These are phyloP conservation scores for Lordiphosa andalusiaca DNA, from an alignment of 2,888 invertebrate species.

Conservation along the genomic window DNA sequence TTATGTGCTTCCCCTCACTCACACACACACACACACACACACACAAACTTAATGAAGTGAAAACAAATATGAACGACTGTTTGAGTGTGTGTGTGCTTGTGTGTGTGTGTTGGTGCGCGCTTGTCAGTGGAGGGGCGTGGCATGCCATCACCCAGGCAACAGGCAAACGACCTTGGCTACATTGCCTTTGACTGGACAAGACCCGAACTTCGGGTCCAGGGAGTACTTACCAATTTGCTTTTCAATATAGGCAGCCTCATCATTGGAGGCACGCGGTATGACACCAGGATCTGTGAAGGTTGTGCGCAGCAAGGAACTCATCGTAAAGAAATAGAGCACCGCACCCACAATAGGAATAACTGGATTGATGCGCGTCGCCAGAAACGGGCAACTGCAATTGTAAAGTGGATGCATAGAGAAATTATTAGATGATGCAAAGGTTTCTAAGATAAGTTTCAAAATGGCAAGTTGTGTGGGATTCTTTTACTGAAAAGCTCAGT, in stretches of 20 bases:
- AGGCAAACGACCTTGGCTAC: slow-evolving; percentile 68
- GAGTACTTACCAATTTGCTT: slow-evolving; percentile 88
- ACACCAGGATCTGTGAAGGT: slow-evolving; percentile 97
- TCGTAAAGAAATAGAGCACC: slow-evolving; percentile 93
- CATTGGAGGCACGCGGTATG: slow-evolving; percentile 92
- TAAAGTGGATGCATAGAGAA: no score
- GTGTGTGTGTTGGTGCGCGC: slow-evolving; percentile 12
- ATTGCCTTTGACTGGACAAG: slow-evolving; percentile 46
- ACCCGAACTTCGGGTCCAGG: slow-evolving; percentile 17
- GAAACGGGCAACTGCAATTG: slow-evolving; percentile 91
- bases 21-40: slow-evolving; percentile 17
- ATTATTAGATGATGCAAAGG: neutral
- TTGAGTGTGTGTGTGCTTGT: slow-evolving; percentile 17
- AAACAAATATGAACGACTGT: slow-evolving; percentile 54
- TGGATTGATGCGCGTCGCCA: slow-evolving; percentile 92
- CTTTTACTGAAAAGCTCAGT: no score
- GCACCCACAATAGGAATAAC: slow-evolving; percentile 96
- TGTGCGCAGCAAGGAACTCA: slow-evolving; percentile 95
- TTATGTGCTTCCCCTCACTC: slow-evolving; percentile 42
- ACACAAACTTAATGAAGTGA: slow-evolving; percentile 69
- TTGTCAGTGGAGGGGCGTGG: slow-evolving; percentile 14
- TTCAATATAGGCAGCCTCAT: slow-evolving; percentile 94
- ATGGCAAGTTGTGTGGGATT: no score
- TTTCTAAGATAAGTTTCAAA: no score
- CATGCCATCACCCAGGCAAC: slow-evolving; percentile 56